Percentiles rank a stretch among this genome's conserved stretches.
Conservation (phyloP, 92 coral and sea anemone species). For the Porites evermanni region DNA sequence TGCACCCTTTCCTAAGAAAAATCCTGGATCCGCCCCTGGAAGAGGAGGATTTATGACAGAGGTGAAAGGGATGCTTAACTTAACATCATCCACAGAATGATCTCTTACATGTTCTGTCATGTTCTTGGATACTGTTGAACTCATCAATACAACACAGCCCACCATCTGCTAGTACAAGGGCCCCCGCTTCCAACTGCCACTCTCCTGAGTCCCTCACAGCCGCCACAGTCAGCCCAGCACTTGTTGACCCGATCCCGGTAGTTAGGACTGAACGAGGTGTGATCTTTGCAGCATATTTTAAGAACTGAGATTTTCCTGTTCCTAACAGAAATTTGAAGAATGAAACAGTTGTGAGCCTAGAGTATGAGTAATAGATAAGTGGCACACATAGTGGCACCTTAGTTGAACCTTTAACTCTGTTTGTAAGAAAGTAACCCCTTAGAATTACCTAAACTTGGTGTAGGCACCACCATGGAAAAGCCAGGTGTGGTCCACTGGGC, state of each 20-base stretch:
- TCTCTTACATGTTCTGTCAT: slow-evolving; percentile 94
- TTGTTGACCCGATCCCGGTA: slow-evolving; percentile 98
- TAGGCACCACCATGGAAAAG: no score
- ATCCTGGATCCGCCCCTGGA: no score
- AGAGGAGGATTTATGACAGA: no score
- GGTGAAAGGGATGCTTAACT: no score
- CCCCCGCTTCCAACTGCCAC: slow-evolving; percentile 99
- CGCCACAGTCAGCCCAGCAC: slow-evolving; percentile 98
- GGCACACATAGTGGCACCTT: no score
- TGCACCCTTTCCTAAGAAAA: no score
- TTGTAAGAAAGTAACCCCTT: no score
- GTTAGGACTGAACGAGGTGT: slow-evolving; percentile 96
- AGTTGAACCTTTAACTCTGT: no score
- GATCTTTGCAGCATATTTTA: slow-evolving; percentile 93
- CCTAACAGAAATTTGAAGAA: slow-evolving; percentile 58
- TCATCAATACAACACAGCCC: slow-evolving; percentile 99
- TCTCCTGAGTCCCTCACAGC: slow-evolving; percentile 96
- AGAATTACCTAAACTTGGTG: no score
- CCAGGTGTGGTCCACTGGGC: no score
- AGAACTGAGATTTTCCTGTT: slow-evolving; percentile 96
- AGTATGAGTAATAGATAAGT: no score
- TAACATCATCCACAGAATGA: neutral
- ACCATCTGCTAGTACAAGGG: slow-evolving; percentile 97
- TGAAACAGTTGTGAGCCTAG: neutral
- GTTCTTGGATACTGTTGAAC: slow-evolving; percentile 93